Evolutionary conservation across 1,140 invertebrate genomes (phyloP).

Genomic region (Drosophila mojavensis): DNA sequence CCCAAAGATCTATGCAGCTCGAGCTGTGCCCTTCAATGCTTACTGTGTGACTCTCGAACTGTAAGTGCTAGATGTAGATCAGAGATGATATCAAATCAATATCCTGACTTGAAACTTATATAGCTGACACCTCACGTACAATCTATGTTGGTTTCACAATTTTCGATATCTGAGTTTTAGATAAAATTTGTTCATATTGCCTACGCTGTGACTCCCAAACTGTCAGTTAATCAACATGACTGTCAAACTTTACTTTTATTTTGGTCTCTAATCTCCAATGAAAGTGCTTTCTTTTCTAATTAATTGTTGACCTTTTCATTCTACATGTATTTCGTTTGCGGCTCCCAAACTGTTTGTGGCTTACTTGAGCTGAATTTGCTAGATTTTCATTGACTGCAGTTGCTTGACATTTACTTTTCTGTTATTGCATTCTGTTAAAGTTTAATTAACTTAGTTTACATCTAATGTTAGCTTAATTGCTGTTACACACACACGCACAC

Average conservation of each 20-base stretch:
- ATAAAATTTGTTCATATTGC: neutral
- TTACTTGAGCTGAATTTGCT: slow-evolving; percentile 19
- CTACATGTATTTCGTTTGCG: neutral
- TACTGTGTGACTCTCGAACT: slow-evolving; percentile 1
- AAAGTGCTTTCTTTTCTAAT: neutral
- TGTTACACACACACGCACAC: slow-evolving; percentile 40
- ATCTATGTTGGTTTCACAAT: neutral
- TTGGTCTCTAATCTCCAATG: neutral
- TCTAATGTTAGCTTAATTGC: slow-evolving; percentile 81
- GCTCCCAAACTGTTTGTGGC: slow-evolving; percentile 36
- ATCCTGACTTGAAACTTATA: neutral
- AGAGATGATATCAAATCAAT: no score
- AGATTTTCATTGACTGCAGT: slow-evolving; percentile 31
- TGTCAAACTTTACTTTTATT: neutral
- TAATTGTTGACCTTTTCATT: neutral
- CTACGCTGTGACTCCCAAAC: neutral
- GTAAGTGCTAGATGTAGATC: neutral
- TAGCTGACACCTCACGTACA: neutral
- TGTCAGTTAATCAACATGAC: neutral
- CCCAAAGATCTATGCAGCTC: no score
- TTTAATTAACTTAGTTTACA: slow-evolving; percentile 80
- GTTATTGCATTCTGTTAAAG: slow-evolving; percentile 71
- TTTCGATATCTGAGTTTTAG: neutral
- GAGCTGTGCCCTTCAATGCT: no score
- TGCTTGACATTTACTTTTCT: slow-evolving; percentile 41